Evolutionary conservation across 2,113 vertebrate genomes (phyloP).

Genomic region (Macrotus californicus): DNA sequence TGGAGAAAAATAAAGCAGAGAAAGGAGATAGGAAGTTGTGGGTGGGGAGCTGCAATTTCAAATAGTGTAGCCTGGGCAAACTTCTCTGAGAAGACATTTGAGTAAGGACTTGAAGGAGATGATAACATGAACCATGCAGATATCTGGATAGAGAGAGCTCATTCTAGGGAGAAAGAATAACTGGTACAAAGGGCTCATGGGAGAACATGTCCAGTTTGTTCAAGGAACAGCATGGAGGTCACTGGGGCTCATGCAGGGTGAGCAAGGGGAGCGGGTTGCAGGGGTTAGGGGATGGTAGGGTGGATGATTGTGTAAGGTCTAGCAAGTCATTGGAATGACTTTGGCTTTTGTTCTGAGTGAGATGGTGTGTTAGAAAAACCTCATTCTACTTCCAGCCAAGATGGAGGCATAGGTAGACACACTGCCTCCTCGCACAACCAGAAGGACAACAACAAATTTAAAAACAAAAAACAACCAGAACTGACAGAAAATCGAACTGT

Average conservation of each 20-base stretch:
- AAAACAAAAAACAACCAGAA: too few species aligned
- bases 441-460: too few species aligned
- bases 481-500: too few species aligned
- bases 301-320: not conserved
- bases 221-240: not conserved
- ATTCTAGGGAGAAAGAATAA: not conserved
- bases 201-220: not conserved
- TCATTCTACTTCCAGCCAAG: too few species aligned
- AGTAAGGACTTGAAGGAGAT: slow-evolving; percentile 9
- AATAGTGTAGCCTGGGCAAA: not conserved
- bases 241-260: not conserved
- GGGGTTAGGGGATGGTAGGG: not conserved
- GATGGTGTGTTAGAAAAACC: not conserved
- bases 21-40: not conserved
- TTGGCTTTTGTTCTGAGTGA: slow-evolving; percentile 24
- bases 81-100: slow-evolving; percentile 8
- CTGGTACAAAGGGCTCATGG: not conserved
- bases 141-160: not conserved
- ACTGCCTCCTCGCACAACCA: too few species aligned
- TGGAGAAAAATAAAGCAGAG: slow-evolving; percentile 1
- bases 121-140: not conserved
- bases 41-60: not conserved
- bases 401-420: too few species aligned
- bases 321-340: not conserved
- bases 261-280: not conserved